A percentile compares a stretch with the other conserved stretches of the same genome.
These are phyloP conservation scores for Xanthia icteritia DNA, from an alignment of 2,888 invertebrate genomes.

Conservation along the genomic window DNA sequence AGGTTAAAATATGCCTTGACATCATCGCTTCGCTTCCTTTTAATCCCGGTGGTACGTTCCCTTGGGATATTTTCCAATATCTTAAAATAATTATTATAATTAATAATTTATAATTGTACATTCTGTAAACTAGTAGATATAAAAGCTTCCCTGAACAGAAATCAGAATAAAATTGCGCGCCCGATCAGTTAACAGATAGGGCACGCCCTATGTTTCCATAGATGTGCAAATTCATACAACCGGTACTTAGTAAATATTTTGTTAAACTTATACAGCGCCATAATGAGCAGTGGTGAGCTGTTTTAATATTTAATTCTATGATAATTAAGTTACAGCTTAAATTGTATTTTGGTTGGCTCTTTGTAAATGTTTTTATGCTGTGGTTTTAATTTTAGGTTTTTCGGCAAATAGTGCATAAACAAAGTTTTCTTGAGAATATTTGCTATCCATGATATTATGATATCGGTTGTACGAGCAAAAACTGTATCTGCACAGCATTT, in stretches of 20 bases:
- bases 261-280: constrained; percentile 37
- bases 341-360: constrained; percentile 14
- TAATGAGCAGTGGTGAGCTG: constrained; percentile 42
- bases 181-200: neutral
- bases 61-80: too few species aligned
- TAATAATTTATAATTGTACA: too few species aligned
- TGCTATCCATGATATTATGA: neutral
- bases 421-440: neutral
- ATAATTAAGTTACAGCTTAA: constrained; percentile 39
- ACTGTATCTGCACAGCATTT: neutral
- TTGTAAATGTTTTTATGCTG: constrained; percentile 10
- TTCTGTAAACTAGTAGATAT: too few species aligned
- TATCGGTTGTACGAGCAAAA: neutral
- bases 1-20: too few species aligned
- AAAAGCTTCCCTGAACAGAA: neutral
- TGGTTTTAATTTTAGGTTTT: neutral
- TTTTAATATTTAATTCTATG: constrained; percentile 37
- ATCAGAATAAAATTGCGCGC: neutral
- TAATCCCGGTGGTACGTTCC: too few species aligned
- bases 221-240: constrained; percentile 35
- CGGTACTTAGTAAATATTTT: constrained; percentile 44
- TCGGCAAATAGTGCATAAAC: too few species aligned
- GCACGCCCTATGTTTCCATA: constrained; percentile 33
- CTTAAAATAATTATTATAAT: too few species aligned
- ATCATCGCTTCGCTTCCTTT: too few species aligned